These are phyloP conservation scores for Trachelus stipa DNA, from an alignment of 2,888 invertebrate genomes.

Conservation along the genomic window DNA sequence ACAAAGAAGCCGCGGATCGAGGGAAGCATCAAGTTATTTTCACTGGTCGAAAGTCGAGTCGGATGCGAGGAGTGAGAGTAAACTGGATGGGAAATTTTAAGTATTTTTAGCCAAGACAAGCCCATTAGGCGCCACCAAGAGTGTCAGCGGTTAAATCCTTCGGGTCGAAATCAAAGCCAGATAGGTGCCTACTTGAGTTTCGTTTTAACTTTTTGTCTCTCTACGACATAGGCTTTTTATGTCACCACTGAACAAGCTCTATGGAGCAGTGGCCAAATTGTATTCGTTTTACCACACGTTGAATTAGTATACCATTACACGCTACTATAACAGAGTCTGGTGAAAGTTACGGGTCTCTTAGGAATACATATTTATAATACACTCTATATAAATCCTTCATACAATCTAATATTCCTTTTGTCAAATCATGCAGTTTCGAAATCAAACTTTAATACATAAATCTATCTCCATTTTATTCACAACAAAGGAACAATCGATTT, in stretches of 20 bases:
- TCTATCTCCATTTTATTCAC: background rate
- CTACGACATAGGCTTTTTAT: background rate
- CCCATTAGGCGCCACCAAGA: slow-evolving; percentile 51
- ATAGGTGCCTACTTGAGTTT: slow-evolving; percentile 17
- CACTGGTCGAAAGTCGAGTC: slow-evolving; percentile 48
- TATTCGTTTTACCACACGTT: background rate
- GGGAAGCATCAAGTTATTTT: slow-evolving; percentile 37
- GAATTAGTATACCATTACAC: background rate
- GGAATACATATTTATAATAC: no score
- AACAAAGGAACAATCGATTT: background rate
- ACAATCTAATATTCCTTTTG: background rate
- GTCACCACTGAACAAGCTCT: background rate
- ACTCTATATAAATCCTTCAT: background rate
- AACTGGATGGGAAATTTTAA: slow-evolving; percentile 47
- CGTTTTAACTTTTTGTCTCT: slow-evolving; percentile 6
- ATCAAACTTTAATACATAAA: background rate
- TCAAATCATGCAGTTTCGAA: background rate
- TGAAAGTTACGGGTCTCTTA: background rate
- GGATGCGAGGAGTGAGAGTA: slow-evolving; percentile 18
- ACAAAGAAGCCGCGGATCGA: background rate
- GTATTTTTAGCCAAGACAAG: slow-evolving; percentile 52
- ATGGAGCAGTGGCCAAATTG: background rate
- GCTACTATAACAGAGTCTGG: background rate
- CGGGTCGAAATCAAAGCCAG: slow-evolving; percentile 44
- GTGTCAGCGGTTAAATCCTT: slow-evolving; percentile 42